Percentiles rank a stretch among this genome's conserved stretches.
These are phyloP conservation scores for Aleiodes leptofemur DNA, from an alignment of 2,888 invertebrate species.

Conservation along the genomic window DNA sequence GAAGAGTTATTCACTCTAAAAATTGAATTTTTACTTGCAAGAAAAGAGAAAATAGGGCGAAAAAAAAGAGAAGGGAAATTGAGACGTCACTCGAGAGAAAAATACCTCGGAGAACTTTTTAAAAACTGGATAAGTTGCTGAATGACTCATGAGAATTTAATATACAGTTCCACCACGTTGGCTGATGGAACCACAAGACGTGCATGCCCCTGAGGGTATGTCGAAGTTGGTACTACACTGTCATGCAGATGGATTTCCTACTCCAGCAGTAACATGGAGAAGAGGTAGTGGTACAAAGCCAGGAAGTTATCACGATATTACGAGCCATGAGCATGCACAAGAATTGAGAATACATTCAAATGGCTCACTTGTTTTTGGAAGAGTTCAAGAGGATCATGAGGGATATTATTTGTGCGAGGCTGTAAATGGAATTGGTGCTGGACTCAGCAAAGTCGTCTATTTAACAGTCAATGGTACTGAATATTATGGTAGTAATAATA, in stretches of 20 bases:
- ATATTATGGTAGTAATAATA: neutral
- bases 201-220: slow-evolving; percentile 76
- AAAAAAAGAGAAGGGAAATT: neutral
- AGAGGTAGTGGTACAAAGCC: slow-evolving; percentile 85
- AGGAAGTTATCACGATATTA: slow-evolving; percentile 72
- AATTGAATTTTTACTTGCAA: neutral
- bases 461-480: slow-evolving; percentile 90
- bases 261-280: slow-evolving; percentile 91
- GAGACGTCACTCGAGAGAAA: slow-evolving; percentile 11
- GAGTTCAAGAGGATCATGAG: slow-evolving; percentile 90
- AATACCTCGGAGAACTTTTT: neutral
- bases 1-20: neutral
- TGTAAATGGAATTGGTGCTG: slow-evolving; percentile 93
- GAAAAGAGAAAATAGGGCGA: neutral
- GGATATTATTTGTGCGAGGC: slow-evolving; percentile 95
- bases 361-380: slow-evolving; percentile 89
- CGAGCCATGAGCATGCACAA: slow-evolving; percentile 70
- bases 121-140: neutral
- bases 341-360: slow-evolving; percentile 80
- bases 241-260: slow-evolving; percentile 94
- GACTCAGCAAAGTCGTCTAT: slow-evolving; percentile 93
- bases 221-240: slow-evolving; percentile 83
- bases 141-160: neutral
- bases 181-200: slow-evolving; percentile 91
- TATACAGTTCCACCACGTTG: slow-evolving; percentile 90